A percentile compares a stretch with the other conserved stretches of the same genome.
Evolutionary conservation across 2,888 invertebrate species (phyloP).

Genomic region (Drosophila yooni): DNA sequence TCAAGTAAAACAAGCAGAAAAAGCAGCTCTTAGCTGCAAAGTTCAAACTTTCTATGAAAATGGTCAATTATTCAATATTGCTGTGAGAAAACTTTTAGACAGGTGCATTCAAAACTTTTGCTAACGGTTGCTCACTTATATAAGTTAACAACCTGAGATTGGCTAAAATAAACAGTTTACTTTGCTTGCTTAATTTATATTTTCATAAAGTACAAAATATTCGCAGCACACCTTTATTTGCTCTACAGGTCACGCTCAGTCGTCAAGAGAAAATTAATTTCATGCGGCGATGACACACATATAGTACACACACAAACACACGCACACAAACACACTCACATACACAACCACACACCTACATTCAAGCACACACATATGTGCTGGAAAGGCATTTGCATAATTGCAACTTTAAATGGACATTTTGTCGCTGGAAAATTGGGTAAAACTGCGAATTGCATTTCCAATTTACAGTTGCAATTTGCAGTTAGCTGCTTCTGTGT

Average conservation of each 20-base stretch:
- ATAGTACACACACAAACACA: background rate
- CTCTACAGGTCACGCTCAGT: conserved; percentile 10
- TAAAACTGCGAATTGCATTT: conserved; percentile 53
- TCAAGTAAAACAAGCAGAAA: conserved; percentile 31
- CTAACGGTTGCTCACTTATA: background rate
- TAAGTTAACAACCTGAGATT: background rate
- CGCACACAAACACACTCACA: background rate
- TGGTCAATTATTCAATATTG: conserved; percentile 39
- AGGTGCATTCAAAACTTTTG: background rate
- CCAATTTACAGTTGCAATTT: conserved; percentile 56
- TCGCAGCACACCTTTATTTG: conserved; percentile 4
- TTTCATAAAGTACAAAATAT: conserved; percentile 3
- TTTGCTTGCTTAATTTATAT: background rate
- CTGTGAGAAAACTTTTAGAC: conserved; percentile 24
- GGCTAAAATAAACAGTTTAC: background rate
- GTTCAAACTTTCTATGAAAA: conserved; percentile 21
- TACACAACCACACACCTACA: background rate
- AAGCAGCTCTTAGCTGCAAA: background rate
- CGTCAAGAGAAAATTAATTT: conserved; percentile 13
- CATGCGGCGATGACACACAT: background rate
- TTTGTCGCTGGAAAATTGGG: conserved; percentile 30
- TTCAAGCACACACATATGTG: conserved; percentile 7
- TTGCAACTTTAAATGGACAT: conserved; percentile 39
- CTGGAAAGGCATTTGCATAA: conserved; percentile 62
- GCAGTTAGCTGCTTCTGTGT: conserved; percentile 23